These are phyloP conservation scores for Xenopus laevis DNA, from an alignment of 2,113 vertebrate genomes.

Conservation along the genomic window DNA sequence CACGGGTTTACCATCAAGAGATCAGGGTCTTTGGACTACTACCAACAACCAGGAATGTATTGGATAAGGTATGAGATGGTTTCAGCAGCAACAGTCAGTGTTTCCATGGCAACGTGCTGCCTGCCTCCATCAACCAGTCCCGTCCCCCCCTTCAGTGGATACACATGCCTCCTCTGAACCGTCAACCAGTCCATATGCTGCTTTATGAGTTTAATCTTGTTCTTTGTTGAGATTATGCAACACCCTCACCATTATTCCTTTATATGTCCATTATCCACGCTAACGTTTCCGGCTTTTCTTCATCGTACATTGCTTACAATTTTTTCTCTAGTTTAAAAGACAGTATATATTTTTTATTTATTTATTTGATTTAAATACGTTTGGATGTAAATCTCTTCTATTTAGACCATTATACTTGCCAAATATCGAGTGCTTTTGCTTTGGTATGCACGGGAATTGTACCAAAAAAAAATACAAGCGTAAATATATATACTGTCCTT, in stretches of 20 bases:
- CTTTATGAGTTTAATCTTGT: slow-evolving; percentile 75
- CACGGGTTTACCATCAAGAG: slow-evolving; percentile 99
- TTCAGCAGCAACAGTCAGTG: slow-evolving; percentile 80
- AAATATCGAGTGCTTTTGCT: too few species aligned
- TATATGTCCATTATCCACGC: slow-evolving; percentile 74
- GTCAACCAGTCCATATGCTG: slow-evolving; percentile 80
- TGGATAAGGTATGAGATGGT: slow-evolving; percentile 97
- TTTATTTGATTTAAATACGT: too few species aligned
- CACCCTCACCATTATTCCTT: slow-evolving; percentile 59
- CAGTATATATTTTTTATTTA: slow-evolving; percentile 60
- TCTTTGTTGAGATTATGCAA: slow-evolving; percentile 76
- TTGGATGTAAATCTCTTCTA: too few species aligned
- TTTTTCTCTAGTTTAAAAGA: slow-evolving; percentile 67
- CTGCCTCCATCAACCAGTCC: slow-evolving; percentile 84
- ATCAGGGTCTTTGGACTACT: slow-evolving; percentile 99
- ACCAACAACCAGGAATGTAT: slow-evolving; percentile 98
- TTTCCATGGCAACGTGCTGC: slow-evolving; percentile 92
- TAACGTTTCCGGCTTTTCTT: slow-evolving; percentile 75
- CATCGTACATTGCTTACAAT: slow-evolving; percentile 73
- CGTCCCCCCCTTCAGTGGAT: slow-evolving; percentile 67
- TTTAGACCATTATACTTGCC: too few species aligned
- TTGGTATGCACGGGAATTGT: too few species aligned
- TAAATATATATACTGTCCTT: slow-evolving; percentile 78
- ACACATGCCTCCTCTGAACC: slow-evolving; percentile 77
- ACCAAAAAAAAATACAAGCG: slow-evolving; percentile 34